Percentiles rank a stretch among this genome's conserved stretches.
These are phyloP conservation scores for Equus przewalskii DNA, from an alignment of 2,113 vertebrate species.

Conservation along the genomic window DNA sequence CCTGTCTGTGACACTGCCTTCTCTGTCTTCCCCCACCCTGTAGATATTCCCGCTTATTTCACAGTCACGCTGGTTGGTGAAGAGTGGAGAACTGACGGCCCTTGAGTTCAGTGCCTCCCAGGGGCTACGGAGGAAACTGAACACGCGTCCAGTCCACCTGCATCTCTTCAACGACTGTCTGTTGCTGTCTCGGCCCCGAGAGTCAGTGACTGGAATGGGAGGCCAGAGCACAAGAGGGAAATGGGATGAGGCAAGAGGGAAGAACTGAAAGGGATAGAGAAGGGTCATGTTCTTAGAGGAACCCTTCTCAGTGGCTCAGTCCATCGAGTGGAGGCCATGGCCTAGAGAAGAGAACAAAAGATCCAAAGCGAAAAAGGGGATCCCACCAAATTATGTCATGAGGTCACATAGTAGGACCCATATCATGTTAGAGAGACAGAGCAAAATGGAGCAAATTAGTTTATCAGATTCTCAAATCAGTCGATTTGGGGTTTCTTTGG, in stretches of 20 bases:
- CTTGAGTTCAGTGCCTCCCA: conserved; percentile 87
- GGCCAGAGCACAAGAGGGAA: not conserved
- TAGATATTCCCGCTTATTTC: conserved; percentile 98
- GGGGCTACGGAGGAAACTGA: conserved; percentile 90
- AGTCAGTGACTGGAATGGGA: conserved; percentile 88
- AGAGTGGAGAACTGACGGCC: conserved; percentile 93
- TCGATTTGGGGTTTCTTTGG: not conserved
- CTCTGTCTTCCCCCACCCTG: not conserved
- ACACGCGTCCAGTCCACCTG: conserved; percentile 92
- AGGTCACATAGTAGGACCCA: not conserved
- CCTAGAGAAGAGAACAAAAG: not conserved
- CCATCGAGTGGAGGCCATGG: not conserved
- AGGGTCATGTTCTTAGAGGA: not conserved
- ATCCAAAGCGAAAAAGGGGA: not conserved
- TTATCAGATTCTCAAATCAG: accelerated
- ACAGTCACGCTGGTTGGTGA: conserved; percentile 95
- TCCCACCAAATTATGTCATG: not conserved
- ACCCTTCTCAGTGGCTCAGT: not conserved
- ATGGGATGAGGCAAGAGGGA: not conserved
- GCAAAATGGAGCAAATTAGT: not conserved
- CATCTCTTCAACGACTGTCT: conserved; percentile 98
- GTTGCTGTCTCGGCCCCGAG: conserved; percentile 94
- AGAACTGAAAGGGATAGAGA: not conserved
- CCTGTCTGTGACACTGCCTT: not conserved
- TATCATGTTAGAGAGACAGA: accelerated